Evolutionary conservation across 2,797 vertebrate genomes (phyloP).

Genomic region (Clangula hyemalis): DNA sequence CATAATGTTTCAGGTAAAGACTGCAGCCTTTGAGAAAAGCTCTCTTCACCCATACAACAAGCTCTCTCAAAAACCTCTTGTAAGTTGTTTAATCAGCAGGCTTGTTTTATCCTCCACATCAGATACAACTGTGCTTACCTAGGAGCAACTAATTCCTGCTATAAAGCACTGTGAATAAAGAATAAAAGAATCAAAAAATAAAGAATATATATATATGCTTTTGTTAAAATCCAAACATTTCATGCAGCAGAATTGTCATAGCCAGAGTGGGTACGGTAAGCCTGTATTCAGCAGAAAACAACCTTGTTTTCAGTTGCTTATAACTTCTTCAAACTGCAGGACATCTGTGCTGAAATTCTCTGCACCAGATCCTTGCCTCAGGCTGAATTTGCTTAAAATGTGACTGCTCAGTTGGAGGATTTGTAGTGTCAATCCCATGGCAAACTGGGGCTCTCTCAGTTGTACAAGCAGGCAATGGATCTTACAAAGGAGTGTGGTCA

Average conservation of each 20-base stretch:
- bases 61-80: not conserved
- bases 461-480: accelerated
- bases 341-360: not conserved
- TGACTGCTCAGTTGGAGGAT: not conserved
- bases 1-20: not conserved
- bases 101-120: not conserved
- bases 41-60: not conserved
- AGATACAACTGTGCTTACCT: not conserved
- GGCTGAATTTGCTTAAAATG: not conserved
- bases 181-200: too few species aligned
- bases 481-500: not conserved
- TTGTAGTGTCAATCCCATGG: not conserved
- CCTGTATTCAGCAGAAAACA: not conserved
- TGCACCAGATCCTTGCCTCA: not conserved
- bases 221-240: not conserved
- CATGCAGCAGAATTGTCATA: accelerated
- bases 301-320: not conserved
- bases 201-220: not conserved
- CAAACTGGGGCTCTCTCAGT: not conserved
- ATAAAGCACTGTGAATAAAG: not conserved
- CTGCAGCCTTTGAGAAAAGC: not conserved
- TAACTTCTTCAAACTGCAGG: not conserved
- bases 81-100: not conserved
- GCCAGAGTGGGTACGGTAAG: not conserved
- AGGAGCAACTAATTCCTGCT: not conserved